These are phyloP conservation scores for Stictonetta naevosa DNA, from an alignment of 2,113 vertebrate species.

Conservation along the genomic window DNA sequence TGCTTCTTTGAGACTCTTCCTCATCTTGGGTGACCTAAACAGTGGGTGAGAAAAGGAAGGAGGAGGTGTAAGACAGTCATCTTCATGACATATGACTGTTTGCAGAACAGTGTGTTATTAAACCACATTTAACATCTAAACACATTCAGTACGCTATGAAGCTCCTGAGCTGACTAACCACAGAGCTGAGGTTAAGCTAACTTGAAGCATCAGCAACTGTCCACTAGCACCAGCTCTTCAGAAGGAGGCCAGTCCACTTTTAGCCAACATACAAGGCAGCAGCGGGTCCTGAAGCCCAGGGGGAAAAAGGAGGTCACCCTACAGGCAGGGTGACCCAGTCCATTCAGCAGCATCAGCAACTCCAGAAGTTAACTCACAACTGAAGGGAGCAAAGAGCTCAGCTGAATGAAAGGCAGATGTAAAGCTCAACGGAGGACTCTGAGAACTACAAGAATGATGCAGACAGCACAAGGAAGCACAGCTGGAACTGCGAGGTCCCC, in stretches of 20 bases:
- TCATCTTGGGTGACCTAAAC: conserved; percentile 37
- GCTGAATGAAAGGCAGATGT: background rate
- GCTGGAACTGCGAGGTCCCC: background rate
- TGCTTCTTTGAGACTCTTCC: conserved; percentile 7
- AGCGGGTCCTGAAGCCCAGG: background rate
- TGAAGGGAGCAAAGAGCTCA: background rate
- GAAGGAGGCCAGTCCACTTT: background rate
- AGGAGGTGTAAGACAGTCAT: conserved; percentile 70
- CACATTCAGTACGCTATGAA: background rate
- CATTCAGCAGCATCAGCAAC: background rate
- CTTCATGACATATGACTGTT: conserved; percentile 58
- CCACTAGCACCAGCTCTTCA: background rate
- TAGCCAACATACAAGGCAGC: background rate
- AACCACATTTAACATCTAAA: conserved; percentile 35
- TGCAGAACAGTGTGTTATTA: conserved; percentile 48
- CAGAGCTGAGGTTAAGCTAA: background rate
- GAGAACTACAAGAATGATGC: accelerated
- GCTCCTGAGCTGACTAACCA: conserved; percentile 5
- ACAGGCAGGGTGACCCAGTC: background rate
- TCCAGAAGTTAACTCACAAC: background rate
- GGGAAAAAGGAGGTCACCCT: accelerated
- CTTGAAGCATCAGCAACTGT: background rate
- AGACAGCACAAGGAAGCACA: background rate
- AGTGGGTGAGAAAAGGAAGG: conserved; percentile 60
- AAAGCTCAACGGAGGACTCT: background rate